Percentiles rank a stretch among this genome's conserved stretches.
Conservation (phyloP, 2,888 invertebrate species). For the Orchesellides sinensis region DNA sequence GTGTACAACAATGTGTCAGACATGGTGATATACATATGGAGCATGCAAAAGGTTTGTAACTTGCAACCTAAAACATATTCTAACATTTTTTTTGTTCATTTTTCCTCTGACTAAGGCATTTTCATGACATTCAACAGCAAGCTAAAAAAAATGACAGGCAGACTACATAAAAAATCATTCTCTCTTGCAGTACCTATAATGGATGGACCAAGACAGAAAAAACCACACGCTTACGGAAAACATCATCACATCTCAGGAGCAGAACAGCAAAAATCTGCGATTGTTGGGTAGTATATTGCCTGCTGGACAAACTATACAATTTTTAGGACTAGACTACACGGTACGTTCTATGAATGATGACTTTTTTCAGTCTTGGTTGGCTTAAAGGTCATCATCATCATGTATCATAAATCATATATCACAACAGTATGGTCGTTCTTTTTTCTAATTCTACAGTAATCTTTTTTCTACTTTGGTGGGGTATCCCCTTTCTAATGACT, state of each 20-base stretch:
- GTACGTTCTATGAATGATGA: slow-evolving; percentile 20
- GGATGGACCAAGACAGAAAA: neutral
- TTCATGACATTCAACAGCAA: slow-evolving; percentile 34
- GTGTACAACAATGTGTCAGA: no score
- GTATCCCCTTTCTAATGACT: neutral
- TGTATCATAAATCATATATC: no score
- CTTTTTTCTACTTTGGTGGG: slow-evolving; percentile 3
- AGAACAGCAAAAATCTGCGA: neutral
- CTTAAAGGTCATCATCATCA: slow-evolving; percentile 44
- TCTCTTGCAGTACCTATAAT: neutral
- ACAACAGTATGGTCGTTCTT: neutral
- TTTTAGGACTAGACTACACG: slow-evolving; percentile 1
- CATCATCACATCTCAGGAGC: neutral
- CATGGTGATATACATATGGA: no score
- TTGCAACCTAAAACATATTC: no score
- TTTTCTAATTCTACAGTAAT: neutral
- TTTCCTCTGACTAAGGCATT: slow-evolving; percentile 7
- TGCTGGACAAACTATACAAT: neutral
- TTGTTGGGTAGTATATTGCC: neutral
- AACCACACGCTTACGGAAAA: slow-evolving; percentile 9
- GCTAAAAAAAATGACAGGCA: slow-evolving; percentile 6
- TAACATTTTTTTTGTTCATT: neutral
- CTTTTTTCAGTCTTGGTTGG: slow-evolving; percentile 48
- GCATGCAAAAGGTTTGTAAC: no score
- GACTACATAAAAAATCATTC: neutral